A percentile compares a stretch with the other conserved stretches of the same genome.
These are phyloP conservation scores for Geophilus truncorum DNA, from an alignment of 2,888 invertebrate genomes.

Conservation along the genomic window DNA sequence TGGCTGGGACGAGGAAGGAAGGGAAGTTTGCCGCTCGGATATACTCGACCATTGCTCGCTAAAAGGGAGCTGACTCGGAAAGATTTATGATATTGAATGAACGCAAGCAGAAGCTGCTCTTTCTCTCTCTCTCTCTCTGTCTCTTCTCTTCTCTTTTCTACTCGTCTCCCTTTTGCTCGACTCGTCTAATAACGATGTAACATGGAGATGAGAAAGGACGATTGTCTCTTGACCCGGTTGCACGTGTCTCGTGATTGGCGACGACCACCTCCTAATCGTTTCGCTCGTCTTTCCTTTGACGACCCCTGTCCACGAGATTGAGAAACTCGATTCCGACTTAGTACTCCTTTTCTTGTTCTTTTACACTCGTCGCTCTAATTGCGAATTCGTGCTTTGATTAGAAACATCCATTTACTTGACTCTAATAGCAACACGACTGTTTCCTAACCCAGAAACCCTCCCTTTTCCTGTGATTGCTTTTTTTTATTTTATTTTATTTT, in stretches of 20 bases:
- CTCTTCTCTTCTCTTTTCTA: not conserved
- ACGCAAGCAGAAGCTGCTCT: not conserved
- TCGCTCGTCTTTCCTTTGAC: constrained; percentile 5
- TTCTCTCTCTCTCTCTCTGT: not conserved
- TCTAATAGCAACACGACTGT: not conserved
- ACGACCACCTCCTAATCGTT: constrained; percentile 5
- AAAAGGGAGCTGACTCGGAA: constrained; percentile 15
- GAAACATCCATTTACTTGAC: constrained; percentile 12
- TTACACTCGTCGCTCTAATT: constrained; percentile 11
- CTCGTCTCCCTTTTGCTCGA: not conserved
- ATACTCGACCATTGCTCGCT: constrained; percentile 1
- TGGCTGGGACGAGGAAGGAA: not conserved
- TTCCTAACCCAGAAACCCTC: not conserved
- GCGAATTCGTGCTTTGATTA: constrained; percentile 11
- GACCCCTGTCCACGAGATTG: constrained; percentile 10
- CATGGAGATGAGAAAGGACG: constrained; percentile 15
- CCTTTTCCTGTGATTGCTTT: not conserved
- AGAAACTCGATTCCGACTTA: constrained; percentile 1
- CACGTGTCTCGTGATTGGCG: constrained; percentile 9
- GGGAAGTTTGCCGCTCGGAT: not conserved
- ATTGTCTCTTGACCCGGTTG: not conserved
- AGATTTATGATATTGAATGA: constrained; percentile 18
- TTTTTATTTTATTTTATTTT: not conserved
- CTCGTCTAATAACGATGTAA: constrained; percentile 10
- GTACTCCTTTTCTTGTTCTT: constrained; percentile 4